Percentiles rank a stretch among this genome's conserved stretches.
These are phyloP conservation scores for Serranochromis macrocephalus DNA, from an alignment of 2,113 vertebrate genomes.

Conservation along the genomic window DNA sequence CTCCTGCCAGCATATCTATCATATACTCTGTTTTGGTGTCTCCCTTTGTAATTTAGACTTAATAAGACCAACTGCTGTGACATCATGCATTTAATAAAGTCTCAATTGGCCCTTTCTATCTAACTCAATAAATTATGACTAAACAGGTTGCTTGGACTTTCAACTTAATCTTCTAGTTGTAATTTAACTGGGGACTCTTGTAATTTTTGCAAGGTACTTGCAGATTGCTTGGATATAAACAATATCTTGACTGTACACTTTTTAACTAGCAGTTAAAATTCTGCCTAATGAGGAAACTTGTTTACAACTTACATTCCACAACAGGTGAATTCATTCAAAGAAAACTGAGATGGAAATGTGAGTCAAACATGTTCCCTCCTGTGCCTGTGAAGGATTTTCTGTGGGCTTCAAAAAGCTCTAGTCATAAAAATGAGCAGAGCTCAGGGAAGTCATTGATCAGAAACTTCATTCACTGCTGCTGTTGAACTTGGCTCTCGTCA, in stretches of 20 bases:
- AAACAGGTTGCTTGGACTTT: neutral
- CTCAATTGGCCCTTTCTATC: neutral
- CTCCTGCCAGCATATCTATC: neutral
- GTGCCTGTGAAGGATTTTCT: neutral
- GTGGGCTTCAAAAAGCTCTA: neutral
- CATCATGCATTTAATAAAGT: neutral
- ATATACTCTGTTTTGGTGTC: neutral
- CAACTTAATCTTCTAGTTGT: neutral
- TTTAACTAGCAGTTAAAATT: neutral
- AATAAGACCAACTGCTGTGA: neutral
- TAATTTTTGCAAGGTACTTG: neutral
- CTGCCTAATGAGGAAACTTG: neutral
- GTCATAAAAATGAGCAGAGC: slow-evolving; percentile 21
- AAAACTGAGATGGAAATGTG: neutral
- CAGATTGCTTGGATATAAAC: neutral
- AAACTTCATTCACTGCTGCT: neutral
- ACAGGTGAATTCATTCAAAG: neutral
- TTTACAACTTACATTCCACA: neutral
- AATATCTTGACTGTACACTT: neutral
- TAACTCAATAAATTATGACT: neutral
- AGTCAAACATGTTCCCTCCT: neutral
- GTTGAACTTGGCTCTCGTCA: slow-evolving; percentile 12
- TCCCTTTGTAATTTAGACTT: neutral
- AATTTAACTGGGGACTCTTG: neutral
- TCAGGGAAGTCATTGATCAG: slow-evolving; percentile 13